Conservation (phyloP, 2,113 vertebrate species). For the Collichthys lucidus region DNA sequence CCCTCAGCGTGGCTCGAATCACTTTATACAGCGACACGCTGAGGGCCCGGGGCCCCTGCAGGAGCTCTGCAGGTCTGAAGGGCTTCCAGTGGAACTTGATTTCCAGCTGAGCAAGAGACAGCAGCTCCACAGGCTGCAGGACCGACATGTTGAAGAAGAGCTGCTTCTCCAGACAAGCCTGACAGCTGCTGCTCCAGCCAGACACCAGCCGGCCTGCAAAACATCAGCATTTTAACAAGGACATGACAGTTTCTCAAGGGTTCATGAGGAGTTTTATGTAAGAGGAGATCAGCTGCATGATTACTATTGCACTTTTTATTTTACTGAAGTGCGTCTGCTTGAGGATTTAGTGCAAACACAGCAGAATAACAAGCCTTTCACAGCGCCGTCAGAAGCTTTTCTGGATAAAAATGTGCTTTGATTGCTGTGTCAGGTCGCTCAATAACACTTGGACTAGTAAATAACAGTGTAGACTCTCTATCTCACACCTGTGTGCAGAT, state of each 20-base stretch:
- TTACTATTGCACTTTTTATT: background rate
- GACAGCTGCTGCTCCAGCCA: slow-evolving; percentile 57
- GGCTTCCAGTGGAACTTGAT: slow-evolving; percentile 83
- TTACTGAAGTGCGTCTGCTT: background rate
- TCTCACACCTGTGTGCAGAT: background rate
- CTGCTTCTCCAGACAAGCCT: slow-evolving; percentile 85
- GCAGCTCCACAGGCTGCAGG: slow-evolving; percentile 86
- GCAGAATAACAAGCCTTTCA: background rate
- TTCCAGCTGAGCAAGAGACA: slow-evolving; percentile 89
- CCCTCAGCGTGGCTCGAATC: slow-evolving; percentile 64
- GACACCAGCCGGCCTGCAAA: slow-evolving; percentile 66
- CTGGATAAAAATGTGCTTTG: too few species aligned
- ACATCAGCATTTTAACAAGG: slow-evolving; percentile 20
- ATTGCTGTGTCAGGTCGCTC: background rate
- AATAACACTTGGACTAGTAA: slow-evolving; percentile 14
- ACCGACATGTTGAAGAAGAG: slow-evolving; percentile 90
- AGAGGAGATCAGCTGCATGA: background rate
- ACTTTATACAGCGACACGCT: slow-evolving; percentile 84
- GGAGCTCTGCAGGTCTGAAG: slow-evolving; percentile 30
- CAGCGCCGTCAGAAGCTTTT: background rate
- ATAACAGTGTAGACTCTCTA: background rate
- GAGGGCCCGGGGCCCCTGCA: slow-evolving; percentile 55
- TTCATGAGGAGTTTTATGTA: background rate
- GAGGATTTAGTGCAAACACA: background rate
- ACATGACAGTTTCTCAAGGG: background rate